Conservation (phyloP, 1,140 invertebrate genomes). For the Drosophila lini region DNA sequence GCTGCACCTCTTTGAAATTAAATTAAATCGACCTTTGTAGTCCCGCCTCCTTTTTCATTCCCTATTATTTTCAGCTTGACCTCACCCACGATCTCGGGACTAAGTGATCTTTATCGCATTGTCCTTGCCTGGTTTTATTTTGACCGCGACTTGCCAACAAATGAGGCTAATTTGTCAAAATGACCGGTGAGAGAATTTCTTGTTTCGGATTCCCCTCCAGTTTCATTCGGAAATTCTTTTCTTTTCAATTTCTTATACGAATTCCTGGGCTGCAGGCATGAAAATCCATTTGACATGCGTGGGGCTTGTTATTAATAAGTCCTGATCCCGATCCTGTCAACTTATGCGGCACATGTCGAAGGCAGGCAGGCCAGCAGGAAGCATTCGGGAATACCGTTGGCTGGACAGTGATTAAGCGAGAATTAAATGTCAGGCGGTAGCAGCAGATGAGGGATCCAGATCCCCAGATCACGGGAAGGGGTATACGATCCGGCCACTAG, state of each 20-base stretch:
- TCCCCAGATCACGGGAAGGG: background rate
- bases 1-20: slow-evolving; percentile 48
- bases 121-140: slow-evolving; percentile 67
- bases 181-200: slow-evolving; percentile 34
- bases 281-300: slow-evolving; percentile 78
- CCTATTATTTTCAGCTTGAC: background rate
- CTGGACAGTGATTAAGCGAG: slow-evolving; percentile 82
- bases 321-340: slow-evolving; percentile 67
- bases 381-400: slow-evolving; percentile 63
- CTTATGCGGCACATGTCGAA: slow-evolving; percentile 56
- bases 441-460: slow-evolving; percentile 49
- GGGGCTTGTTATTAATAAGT: slow-evolving; percentile 70
- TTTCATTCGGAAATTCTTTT: slow-evolving; percentile 44
- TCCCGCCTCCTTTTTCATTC: background rate
- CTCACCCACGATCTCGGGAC: slow-evolving; percentile 15
- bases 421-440: slow-evolving; percentile 78
- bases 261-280: slow-evolving; percentile 42
- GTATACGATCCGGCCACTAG: slow-evolving; percentile 25
- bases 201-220: slow-evolving; percentile 13
- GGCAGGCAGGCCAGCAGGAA: slow-evolving; percentile 36
- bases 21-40: slow-evolving; percentile 23
- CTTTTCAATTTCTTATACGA: slow-evolving; percentile 38
- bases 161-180: slow-evolving; percentile 81
- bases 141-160: slow-evolving; percentile 71
- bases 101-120: slow-evolving; percentile 69